phyloP scores from a whole-genome alignment of 2,113 vertebrate species.

The Phaethon lepturus region DNA sequence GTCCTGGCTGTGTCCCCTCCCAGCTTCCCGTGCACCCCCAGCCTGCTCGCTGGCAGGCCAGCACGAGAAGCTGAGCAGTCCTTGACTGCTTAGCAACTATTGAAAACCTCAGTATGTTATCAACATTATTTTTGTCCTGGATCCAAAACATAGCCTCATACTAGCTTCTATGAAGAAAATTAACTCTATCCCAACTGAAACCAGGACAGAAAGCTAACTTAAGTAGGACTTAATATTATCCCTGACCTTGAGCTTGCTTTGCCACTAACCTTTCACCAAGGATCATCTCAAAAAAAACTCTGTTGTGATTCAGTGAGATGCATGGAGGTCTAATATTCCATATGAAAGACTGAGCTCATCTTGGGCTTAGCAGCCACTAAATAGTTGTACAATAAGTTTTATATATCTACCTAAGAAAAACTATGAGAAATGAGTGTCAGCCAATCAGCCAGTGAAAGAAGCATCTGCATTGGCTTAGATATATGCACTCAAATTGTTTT shows the following conservation, averaged over 20 bases:
- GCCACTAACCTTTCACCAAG: not conserved
- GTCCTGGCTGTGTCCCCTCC: too few species aligned
- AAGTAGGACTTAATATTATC: not conserved
- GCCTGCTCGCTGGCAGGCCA: too few species aligned
- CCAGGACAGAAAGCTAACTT: not conserved
- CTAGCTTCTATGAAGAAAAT: too few species aligned
- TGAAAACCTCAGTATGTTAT: too few species aligned
- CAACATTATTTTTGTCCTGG: too few species aligned
- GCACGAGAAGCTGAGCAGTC: too few species aligned
- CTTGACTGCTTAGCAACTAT: too few species aligned
- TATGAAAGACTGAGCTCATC: not conserved
- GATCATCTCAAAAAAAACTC: not conserved
- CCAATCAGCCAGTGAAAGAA: not conserved
- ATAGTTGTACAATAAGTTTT: not conserved
- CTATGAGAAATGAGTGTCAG: not conserved
- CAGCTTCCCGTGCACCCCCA: too few species aligned
- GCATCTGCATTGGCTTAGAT: not conserved
- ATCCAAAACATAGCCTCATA: too few species aligned
- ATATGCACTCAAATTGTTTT: not conserved
- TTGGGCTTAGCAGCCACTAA: not conserved
- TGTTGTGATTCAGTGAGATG: not conserved
- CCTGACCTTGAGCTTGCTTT: not conserved
- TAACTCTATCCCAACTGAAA: too few species aligned
- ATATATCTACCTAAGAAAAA: not conserved
- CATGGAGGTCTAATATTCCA: not conserved